A percentile compares a stretch with the other conserved stretches of the same genome.
Conservation (phyloP, 2,113 vertebrate species). For the Panurus biarmicus region DNA sequence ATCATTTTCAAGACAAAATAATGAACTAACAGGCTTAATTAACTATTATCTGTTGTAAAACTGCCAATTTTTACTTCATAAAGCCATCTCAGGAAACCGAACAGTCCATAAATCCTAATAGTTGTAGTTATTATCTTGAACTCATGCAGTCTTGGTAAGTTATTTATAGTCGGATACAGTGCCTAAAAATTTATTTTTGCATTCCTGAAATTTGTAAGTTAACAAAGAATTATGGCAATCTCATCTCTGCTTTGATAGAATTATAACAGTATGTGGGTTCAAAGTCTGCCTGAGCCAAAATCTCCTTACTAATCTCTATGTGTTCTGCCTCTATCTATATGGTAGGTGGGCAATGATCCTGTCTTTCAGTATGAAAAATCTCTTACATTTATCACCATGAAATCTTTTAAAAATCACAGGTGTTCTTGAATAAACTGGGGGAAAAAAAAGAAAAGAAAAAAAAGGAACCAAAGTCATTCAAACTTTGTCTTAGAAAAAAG, state of each 20-base stretch:
- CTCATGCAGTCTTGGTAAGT: neutral
- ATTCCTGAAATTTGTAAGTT: neutral
- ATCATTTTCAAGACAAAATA: neutral
- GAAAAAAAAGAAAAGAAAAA: accelerated
- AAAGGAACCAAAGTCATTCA: neutral
- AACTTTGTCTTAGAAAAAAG: neutral
- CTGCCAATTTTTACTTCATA: neutral
- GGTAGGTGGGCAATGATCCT: neutral
- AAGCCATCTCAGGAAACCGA: neutral
- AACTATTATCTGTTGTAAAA: neutral
- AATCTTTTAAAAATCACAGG: neutral
- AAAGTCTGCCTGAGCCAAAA: neutral
- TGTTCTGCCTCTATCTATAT: neutral
- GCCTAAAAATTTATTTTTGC: neutral
- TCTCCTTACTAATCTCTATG: neutral
- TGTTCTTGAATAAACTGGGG: neutral
- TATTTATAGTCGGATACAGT: neutral
- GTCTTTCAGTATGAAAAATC: neutral
- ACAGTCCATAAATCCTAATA: neutral
- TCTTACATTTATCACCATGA: neutral
- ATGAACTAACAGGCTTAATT: neutral
- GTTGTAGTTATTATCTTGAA: neutral
- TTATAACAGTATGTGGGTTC: neutral
- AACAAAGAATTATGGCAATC: neutral
- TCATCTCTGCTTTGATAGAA: neutral